A percentile compares a stretch with the other conserved stretches of the same genome.
Evolutionary conservation across 1,140 invertebrate genomes (phyloP).

Genomic region (Aradophagus sp.): DNA sequence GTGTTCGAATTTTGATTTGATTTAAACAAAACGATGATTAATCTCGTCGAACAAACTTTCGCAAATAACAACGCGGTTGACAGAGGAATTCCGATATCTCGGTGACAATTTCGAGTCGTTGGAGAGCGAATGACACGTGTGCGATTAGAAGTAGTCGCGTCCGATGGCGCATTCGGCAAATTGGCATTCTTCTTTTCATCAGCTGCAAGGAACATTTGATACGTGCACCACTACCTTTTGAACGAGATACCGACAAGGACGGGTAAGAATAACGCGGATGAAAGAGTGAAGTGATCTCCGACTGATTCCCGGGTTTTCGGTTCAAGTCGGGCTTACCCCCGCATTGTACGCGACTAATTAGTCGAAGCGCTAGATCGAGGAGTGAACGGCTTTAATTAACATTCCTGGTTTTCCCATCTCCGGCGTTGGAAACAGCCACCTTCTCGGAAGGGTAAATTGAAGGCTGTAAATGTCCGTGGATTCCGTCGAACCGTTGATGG

Average conservation of each 20-base stretch:
- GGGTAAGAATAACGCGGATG: conserved; percentile 45
- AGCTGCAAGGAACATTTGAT: conserved; percentile 62
- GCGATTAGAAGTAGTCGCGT: conserved; percentile 36
- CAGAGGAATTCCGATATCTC: conserved; percentile 27
- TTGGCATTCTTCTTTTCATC: conserved; percentile 71
- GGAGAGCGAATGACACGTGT: conserved; percentile 22
- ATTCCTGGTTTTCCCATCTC: conserved; percentile 69
- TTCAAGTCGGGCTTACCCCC: conserved; percentile 46
- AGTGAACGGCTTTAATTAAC: conserved; percentile 75
- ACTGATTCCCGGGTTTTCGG: conserved; percentile 53
- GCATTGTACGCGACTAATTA: conserved; percentile 74
- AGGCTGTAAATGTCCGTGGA: conserved; percentile 70
- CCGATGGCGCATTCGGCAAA: conserved; percentile 58
- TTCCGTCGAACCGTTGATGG: conserved; percentile 48
- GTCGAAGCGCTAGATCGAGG: conserved; percentile 72
- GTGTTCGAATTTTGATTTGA: too few relatives aligned
- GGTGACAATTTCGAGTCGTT: conserved; percentile 20
- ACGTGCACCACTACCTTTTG: conserved; percentile 61
- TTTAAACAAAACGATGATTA: too few relatives aligned
- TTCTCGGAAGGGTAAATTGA: conserved; percentile 70
- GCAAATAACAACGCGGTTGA: conserved; percentile 12
- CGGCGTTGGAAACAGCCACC: conserved; percentile 56
- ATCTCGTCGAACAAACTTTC: too few relatives aligned
- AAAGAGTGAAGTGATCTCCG: conserved; percentile 68
- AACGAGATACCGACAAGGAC: conserved; percentile 57